Evolutionary conservation across 92 coral and sea anemone species (phyloP).

Genomic region (Zoanthus gigantus): DNA sequence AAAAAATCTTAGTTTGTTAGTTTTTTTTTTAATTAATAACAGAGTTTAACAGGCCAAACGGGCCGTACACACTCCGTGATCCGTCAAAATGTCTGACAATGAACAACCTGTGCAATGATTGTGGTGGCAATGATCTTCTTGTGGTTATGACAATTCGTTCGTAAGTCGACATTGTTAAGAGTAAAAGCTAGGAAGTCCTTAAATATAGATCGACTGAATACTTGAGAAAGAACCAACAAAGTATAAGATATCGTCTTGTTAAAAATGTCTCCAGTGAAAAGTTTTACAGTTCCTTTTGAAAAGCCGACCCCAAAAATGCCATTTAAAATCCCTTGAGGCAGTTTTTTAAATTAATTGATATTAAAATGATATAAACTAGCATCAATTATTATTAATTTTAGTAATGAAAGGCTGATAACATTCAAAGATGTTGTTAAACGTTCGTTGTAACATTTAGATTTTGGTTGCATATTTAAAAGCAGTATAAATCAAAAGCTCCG

Average conservation of each 20-base stretch:
- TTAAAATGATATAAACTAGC: too few species aligned
- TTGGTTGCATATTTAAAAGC: not conserved
- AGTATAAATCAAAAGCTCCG: not conserved
- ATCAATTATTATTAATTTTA: too few species aligned
- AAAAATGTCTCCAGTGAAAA: too few species aligned
- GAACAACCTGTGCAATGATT: constrained; percentile 22
- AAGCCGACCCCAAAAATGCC: too few species aligned
- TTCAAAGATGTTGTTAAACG: not conserved
- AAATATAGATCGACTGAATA: too few species aligned
- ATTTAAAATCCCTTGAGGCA: too few species aligned
- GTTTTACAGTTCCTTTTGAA: too few species aligned
- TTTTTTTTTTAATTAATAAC: constrained; percentile 40
- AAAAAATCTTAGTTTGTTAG: not conserved
- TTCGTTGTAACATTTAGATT: not conserved
- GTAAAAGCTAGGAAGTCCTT: too few species aligned
- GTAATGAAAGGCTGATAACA: too few species aligned
- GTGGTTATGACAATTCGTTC: constrained; percentile 9
- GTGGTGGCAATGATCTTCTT: constrained; percentile 37
- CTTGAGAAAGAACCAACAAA: too few species aligned
- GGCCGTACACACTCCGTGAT: constrained; percentile 27
- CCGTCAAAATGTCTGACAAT: constrained; percentile 22
- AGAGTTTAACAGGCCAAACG: constrained; percentile 4
- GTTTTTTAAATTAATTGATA: too few species aligned
- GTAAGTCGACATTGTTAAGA: not conserved
- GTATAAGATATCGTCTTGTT: too few species aligned